Evolutionary conservation across 2,888 invertebrate genomes (phyloP).

Genomic region (Linnaemya vulpina): DNA sequence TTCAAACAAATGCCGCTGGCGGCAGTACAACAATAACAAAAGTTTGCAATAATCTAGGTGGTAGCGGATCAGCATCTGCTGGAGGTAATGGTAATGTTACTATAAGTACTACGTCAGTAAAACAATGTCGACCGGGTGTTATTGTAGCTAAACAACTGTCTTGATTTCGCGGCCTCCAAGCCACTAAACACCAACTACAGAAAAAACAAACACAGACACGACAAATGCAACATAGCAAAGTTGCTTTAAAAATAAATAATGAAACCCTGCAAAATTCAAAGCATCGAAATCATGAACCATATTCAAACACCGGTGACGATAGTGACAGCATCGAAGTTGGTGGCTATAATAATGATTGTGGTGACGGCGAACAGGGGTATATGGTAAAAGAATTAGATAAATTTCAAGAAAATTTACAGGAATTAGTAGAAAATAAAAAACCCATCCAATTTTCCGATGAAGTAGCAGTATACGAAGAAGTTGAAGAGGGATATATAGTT

Average conservation of each 20-base stretch:
- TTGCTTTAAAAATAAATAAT: slow-evolving; percentile 50
- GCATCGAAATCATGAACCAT: slow-evolving; percentile 29
- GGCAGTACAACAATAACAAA: slow-evolving; percentile 70
- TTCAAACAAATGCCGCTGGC: slow-evolving; percentile 76
- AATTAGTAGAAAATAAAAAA: slow-evolving; percentile 58
- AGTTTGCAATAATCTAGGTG: slow-evolving; percentile 56
- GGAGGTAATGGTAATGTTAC: slow-evolving; percentile 75
- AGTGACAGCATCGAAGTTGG: slow-evolving; percentile 9
- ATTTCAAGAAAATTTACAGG: slow-evolving; percentile 61
- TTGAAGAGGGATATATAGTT: slow-evolving; percentile 33
- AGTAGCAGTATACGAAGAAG: slow-evolving; percentile 7
- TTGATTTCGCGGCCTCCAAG: slow-evolving; percentile 84
- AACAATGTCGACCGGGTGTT: slow-evolving; percentile 92
- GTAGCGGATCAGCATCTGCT: slow-evolving; percentile 45
- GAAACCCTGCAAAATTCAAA: slow-evolving; percentile 43
- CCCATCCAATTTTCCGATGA: background rate
- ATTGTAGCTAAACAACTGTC: slow-evolving; percentile 94
- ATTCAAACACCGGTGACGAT: slow-evolving; percentile 24
- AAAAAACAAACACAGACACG: slow-evolving; percentile 49
- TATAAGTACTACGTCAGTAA: slow-evolving; percentile 83
- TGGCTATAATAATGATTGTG: slow-evolving; percentile 11
- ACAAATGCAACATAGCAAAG: slow-evolving; percentile 49
- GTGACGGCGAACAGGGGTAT: slow-evolving; percentile 2
- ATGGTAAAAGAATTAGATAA: slow-evolving; percentile 38
- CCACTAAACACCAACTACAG: slow-evolving; percentile 63